A percentile compares a stretch with the other conserved stretches of the same genome.
phyloP scores from a whole-genome alignment of 2,888 invertebrate species.

The Noctua fimbriata region DNA sequence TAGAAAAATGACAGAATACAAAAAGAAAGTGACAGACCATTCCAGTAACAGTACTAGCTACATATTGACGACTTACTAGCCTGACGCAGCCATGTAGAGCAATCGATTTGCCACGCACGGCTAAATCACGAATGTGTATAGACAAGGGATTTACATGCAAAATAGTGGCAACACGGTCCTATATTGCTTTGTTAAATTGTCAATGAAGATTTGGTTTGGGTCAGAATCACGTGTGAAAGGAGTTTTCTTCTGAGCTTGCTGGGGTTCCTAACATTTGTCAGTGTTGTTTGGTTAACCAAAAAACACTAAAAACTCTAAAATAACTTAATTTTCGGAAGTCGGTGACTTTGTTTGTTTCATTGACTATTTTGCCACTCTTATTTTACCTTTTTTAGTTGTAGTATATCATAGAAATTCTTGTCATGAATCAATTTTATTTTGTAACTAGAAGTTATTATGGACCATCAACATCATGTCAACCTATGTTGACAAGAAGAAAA shows the following conservation, averaged over 20 bases:
- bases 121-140: conserved; percentile 54
- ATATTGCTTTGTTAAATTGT: conserved; percentile 38
- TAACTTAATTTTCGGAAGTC: too few species aligned
- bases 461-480: too few species aligned
- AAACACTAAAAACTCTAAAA: too few species aligned
- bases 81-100: conserved; percentile 16
- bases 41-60: conserved; percentile 9
- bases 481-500: too few species aligned
- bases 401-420: too few species aligned
- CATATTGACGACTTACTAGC: conserved; percentile 27
- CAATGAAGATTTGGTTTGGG: conserved; percentile 2
- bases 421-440: too few species aligned
- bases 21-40: conserved; percentile 4
- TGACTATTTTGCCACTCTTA: too few species aligned
- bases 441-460: too few species aligned
- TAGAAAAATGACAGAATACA: neutral
- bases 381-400: too few species aligned
- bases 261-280: neutral
- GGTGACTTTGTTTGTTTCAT: too few species aligned
- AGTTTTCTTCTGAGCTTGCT: neutral
- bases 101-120: conserved; percentile 57
- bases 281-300: too few species aligned
- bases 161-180: conserved; percentile 26
- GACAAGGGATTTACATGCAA: conserved; percentile 55
- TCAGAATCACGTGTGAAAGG: neutral